Base-by-base conservation (phyloP, 1,140 invertebrate species). In the Nebria ingens region DNA sequence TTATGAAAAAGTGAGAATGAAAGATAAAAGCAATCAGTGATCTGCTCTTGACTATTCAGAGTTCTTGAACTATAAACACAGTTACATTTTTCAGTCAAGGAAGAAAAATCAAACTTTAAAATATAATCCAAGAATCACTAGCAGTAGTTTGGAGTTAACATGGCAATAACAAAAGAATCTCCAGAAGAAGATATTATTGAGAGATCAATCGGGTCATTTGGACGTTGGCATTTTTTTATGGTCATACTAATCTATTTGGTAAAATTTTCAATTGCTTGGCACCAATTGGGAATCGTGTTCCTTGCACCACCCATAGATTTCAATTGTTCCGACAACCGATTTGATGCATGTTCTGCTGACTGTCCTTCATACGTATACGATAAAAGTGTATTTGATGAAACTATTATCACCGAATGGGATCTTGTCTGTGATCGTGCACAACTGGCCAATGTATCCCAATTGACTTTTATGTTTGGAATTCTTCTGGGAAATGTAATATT, bases 391-490 rank as follows among this genome's bases (percentile, higher is more conserved):
- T 34, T 34, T n/a, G 25, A 76, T 20, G 76, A 83, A 56, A 86
- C 83, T 0, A 83, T 85, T 3, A 68, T 81, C 22, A 83, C 79
- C 0, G 75, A 86, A 71, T 87, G 83, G 83, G 64, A 85, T 64
- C 73, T 87, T 2, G 76, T 84, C 0, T 87, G 85, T 49, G 71
- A 77, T 2, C 69, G 67, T 49, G 66, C 68, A 19, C 79, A 79
- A 64, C 64, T 85, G 50, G 76, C 80, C 11, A 84, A 83, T 66
- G 59, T 86, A 1, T 79, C 79, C 2, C 84, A 87, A 61, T 79
- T 80, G 2, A 74, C 80, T 21, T 84, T 84, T 54, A 86, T 87
- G 84, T 66, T 82, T 4, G 85, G 84, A 1, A 77, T 86, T 23
- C 75, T 86, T 19, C 65, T 84, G 12, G 80, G 80, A 12, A 84